phyloP scores from a whole-genome alignment of 2,797 vertebrate genomes.

The Ammospiza maritima region DNA sequence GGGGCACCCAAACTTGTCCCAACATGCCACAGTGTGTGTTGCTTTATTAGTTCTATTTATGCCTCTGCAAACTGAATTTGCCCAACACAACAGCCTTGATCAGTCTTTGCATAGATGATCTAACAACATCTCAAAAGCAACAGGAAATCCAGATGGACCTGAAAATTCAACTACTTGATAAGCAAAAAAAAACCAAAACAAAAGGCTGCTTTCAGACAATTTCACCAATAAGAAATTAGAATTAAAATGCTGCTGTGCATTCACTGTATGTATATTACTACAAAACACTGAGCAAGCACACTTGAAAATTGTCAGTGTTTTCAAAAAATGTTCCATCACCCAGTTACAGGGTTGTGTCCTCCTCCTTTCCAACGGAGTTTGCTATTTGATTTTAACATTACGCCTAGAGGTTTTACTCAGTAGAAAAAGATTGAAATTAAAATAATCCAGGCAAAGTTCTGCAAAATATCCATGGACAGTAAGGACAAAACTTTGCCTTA shows the following conservation, averaged over 20 bases:
- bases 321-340: neutral
- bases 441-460: neutral
- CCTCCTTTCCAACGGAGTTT: neutral
- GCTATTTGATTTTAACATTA: neutral
- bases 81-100: neutral
- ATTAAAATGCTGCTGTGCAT: neutral
- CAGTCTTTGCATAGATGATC: neutral
- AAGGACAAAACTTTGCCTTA: neutral
- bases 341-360: neutral
- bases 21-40: neutral
- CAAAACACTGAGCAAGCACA: neutral
- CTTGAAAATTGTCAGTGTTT: neutral
- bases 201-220: neutral
- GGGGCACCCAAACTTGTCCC: neutral
- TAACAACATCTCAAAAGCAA: neutral
- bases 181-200: neutral
- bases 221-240: neutral
- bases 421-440: neutral
- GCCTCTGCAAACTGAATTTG: neutral
- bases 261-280: neutral
- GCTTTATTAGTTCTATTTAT: neutral
- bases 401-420: neutral
- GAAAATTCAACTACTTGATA: neutral
- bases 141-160: neutral
- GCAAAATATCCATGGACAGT: neutral